Evolutionary conservation across 2,888 invertebrate species (phyloP).

Genomic region (Cantharis rufa): DNA sequence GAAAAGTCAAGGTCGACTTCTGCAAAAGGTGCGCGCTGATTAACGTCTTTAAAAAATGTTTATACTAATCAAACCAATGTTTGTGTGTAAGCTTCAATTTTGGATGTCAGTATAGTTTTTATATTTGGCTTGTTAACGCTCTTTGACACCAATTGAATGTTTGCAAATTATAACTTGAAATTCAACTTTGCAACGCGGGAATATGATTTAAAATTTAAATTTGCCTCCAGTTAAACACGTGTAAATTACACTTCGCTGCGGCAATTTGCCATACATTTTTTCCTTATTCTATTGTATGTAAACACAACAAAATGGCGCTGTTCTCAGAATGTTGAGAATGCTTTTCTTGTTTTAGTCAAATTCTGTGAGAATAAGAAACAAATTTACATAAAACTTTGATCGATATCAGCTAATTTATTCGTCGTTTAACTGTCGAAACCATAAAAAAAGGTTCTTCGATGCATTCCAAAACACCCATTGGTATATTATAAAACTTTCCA

Average conservation of each 20-base stretch:
- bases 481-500: neutral
- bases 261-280: constrained; percentile 20
- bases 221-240: constrained; percentile 21
- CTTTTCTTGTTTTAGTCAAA: neutral
- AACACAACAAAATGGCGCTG: constrained; percentile 22
- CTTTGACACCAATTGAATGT: constrained; percentile 17
- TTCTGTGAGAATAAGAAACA: neutral
- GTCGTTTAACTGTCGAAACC: neutral
- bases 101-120: neutral
- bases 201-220: constrained; percentile 25
- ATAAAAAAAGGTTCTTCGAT: neutral
- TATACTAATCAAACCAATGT: neutral
- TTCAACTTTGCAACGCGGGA: constrained; percentile 10
- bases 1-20: neutral
- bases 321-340: constrained; percentile 21
- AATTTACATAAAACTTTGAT: neutral
- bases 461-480: neutral
- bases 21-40: neutral
- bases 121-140: constrained; percentile 15
- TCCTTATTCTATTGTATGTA: constrained; percentile 16
- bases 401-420: neutral
- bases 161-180: constrained; percentile 16
- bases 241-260: constrained; percentile 17
- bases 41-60: neutral
- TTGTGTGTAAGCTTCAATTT: neutral